Evolutionary conservation across 2,797 vertebrate genomes (phyloP).

Genomic region (Helarctos malayanus): DNA sequence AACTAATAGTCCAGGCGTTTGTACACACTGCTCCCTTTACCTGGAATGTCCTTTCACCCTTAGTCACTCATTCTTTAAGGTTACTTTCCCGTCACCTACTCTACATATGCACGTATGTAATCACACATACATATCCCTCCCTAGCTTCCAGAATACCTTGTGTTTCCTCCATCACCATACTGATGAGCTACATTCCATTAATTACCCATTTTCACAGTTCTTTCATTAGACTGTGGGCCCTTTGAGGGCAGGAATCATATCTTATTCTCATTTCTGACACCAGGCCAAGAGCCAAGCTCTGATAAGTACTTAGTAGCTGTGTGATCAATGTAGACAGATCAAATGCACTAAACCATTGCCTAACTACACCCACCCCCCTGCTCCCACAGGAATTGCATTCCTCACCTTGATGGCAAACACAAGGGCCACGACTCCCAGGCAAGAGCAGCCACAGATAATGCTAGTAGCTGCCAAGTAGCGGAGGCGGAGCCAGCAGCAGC

Average conservation of each 20-base stretch:
- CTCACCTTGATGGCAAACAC: slow-evolving; percentile 93
- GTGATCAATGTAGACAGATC: not conserved
- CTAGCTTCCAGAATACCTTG: not conserved
- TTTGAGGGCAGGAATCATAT: not conserved
- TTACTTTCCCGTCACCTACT: not conserved
- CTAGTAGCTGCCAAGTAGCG: slow-evolving; percentile 91
- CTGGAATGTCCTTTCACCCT: not conserved
- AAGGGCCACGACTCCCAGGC: slow-evolving; percentile 91
- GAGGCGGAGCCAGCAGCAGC: slow-evolving; percentile 73
- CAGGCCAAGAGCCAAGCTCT: not conserved
- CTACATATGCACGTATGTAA: not conserved
- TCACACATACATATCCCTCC: not conserved
- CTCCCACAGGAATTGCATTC: slow-evolving; percentile 65
- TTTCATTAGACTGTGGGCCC: not conserved
- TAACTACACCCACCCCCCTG: slow-evolving; percentile 10
- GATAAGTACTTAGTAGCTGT: slow-evolving; percentile 10
- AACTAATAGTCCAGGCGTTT: not conserved
- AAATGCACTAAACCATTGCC: slow-evolving; percentile 30
- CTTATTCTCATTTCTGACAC: slow-evolving; percentile 37
- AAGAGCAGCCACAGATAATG: slow-evolving; percentile 93
- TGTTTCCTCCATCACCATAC: not conserved
- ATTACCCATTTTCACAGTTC: slow-evolving; percentile 21
- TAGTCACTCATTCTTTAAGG: not conserved
- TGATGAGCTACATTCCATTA: not conserved
- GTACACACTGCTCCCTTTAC: not conserved